phyloP scores from a whole-genome alignment of 2,888 invertebrate species.

The Meloe dianella region DNA sequence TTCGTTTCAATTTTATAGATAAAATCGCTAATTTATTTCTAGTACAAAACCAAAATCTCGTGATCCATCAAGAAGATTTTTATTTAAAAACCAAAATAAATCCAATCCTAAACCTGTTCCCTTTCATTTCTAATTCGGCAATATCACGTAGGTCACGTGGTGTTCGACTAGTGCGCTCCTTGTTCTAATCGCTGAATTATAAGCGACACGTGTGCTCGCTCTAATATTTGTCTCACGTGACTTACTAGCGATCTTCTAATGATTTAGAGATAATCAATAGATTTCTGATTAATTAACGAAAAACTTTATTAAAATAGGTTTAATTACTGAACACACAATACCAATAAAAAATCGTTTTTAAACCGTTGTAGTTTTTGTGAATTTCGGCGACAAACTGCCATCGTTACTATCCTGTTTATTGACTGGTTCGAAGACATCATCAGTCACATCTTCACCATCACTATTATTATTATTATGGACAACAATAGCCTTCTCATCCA shows the following conservation, averaged over 20 bases:
- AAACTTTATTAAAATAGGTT: neutral
- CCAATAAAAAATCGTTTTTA: constrained; percentile 15
- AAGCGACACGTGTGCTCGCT: too few species aligned
- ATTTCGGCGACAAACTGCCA: constrained; percentile 29
- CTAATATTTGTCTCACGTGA: too few species aligned
- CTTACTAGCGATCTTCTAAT: too few species aligned
- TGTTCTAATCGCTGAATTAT: too few species aligned
- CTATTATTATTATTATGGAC: constrained; percentile 27
- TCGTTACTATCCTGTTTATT: constrained; percentile 18
- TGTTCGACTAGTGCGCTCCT: too few species aligned
- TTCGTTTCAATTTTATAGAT: neutral
- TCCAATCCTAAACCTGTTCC: too few species aligned
- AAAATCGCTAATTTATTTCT: neutral
- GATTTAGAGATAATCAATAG: too few species aligned
- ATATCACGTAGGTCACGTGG: too few species aligned
- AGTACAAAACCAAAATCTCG: neutral
- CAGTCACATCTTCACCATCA: constrained; percentile 28
- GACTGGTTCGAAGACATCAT: constrained; percentile 15
- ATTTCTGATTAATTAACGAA: neutral
- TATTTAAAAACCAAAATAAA: too few species aligned
- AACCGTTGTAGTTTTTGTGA: constrained; percentile 36
- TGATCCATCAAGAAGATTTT: too few species aligned
- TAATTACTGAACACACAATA: neutral
- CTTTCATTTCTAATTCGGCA: too few species aligned
- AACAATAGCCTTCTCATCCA: constrained; percentile 41